phyloP scores from a whole-genome alignment of 2,888 invertebrate species.

The Brachyptera putata region DNA sequence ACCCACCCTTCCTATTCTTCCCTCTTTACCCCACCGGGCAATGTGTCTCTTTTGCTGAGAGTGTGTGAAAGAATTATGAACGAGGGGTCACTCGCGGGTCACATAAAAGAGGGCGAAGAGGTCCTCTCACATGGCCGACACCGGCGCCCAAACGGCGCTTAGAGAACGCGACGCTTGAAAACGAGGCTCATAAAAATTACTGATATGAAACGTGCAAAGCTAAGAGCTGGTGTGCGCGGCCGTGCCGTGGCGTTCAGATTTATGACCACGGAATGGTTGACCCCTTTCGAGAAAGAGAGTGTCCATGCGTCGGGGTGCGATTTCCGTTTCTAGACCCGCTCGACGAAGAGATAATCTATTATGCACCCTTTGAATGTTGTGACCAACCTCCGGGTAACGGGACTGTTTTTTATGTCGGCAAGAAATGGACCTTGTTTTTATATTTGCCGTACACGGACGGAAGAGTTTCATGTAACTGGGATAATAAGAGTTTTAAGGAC shows the following conservation, averaged over 20 bases:
- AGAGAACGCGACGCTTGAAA: background rate
- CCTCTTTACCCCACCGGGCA: background rate
- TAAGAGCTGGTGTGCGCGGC: background rate
- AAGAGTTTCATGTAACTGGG: no score
- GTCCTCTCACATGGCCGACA: background rate
- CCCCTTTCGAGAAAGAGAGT: slow-evolving; percentile 21
- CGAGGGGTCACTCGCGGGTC: slow-evolving; percentile 15
- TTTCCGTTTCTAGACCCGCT: no score
- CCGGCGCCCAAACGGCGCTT: background rate
- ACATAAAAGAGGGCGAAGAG: slow-evolving; percentile 4
- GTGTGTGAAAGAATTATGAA: slow-evolving; percentile 21
- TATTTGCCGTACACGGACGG: no score
- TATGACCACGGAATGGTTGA: slow-evolving; percentile 15
- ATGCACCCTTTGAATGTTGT: no score
- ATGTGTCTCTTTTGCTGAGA: background rate
- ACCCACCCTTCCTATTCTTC: background rate
- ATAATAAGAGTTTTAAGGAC: no score
- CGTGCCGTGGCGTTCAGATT: slow-evolving; percentile 1
- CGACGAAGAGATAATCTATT: slow-evolving; percentile 18
- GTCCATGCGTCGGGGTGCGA: slow-evolving; percentile 10
- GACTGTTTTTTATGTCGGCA: no score
- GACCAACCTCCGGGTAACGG: no score
- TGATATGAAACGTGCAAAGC: slow-evolving; percentile 25
- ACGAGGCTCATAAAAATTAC: slow-evolving; percentile 26
- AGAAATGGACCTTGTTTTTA: background rate